phyloP scores from a whole-genome alignment of 2,113 vertebrate genomes.

The Engystomops pustulosus region DNA sequence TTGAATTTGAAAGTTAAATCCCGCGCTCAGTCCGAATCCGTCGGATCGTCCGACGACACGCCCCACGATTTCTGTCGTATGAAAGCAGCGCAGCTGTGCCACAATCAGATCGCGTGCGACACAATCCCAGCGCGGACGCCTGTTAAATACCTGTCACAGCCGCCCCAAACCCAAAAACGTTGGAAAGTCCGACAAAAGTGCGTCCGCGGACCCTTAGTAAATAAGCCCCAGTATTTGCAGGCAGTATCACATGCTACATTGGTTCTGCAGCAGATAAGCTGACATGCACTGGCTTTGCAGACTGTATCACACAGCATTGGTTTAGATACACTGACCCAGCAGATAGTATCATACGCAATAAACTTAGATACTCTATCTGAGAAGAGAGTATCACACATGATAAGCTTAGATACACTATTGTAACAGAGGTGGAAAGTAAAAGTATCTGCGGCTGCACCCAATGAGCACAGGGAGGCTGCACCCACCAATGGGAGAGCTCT shows the following conservation, averaged over 20 bases:
- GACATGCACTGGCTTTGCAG: background rate
- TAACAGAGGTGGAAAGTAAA: background rate
- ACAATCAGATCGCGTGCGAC: too few species aligned
- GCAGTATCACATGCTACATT: background rate
- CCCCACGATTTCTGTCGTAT: too few species aligned
- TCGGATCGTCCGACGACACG: too few species aligned
- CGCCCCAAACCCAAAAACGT: too few species aligned
- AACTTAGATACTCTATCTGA: background rate
- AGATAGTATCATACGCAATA: background rate
- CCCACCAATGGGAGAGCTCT: slow-evolving; percentile 1
- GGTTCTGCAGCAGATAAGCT: background rate
- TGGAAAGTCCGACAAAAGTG: too few species aligned
- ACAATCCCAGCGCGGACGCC: too few species aligned
- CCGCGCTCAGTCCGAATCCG: too few species aligned
- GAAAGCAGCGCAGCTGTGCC: too few species aligned
- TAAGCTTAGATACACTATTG: background rate
- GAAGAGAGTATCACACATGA: background rate
- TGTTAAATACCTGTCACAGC: too few species aligned
- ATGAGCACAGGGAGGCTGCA: background rate
- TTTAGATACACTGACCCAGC: background rate
- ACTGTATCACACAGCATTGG: background rate
- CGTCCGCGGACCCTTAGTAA: too few species aligned
- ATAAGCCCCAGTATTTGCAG: too few species aligned
- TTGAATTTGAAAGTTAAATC: too few species aligned
- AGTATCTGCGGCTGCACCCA: background rate